Evolutionary conservation across 2,888 invertebrate species (phyloP).

Genomic region (Serrognathus titanus): DNA sequence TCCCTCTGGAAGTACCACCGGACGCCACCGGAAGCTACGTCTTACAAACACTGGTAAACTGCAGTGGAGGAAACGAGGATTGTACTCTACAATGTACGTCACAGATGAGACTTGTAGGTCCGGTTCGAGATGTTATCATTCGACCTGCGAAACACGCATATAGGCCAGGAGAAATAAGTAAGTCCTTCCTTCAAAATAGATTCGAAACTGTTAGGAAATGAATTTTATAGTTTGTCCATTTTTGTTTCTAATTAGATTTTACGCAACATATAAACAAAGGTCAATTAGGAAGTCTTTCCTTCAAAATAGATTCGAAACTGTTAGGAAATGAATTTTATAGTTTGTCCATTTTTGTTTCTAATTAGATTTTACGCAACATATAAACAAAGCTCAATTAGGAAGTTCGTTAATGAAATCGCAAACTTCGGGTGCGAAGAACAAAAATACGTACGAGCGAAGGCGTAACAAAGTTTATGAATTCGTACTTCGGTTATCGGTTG

Average conservation of each 20-base stretch:
- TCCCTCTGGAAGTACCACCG: conserved; percentile 59
- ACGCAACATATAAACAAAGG: no score
- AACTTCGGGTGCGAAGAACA: no score
- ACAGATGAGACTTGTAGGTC: conserved; percentile 59
- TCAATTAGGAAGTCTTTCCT: no score
- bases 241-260: no score
- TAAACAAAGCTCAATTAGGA: no score
- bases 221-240: not conserved
- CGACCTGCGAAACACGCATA: conserved; percentile 61
- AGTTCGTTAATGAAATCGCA: no score
- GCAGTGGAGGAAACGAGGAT: conserved; percentile 51
- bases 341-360: no score
- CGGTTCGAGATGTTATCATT: conserved; percentile 63
- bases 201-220: not conserved
- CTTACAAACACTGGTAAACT: conserved; percentile 60
- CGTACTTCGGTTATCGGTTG: no score
- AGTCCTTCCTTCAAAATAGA: conserved; percentile 36
- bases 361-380: no score
- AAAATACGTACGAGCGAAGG: no score
- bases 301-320: not conserved
- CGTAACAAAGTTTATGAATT: no score
- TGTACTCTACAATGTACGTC: conserved; percentile 60
- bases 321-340: not conserved
- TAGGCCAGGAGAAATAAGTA: conserved; percentile 61
- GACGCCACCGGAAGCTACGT: conserved; percentile 59